A percentile compares a stretch with the other conserved stretches of the same genome.
Evolutionary conservation across 2,113 vertebrate genomes (phyloP).

Genomic region (Noctilio leporinus): DNA sequence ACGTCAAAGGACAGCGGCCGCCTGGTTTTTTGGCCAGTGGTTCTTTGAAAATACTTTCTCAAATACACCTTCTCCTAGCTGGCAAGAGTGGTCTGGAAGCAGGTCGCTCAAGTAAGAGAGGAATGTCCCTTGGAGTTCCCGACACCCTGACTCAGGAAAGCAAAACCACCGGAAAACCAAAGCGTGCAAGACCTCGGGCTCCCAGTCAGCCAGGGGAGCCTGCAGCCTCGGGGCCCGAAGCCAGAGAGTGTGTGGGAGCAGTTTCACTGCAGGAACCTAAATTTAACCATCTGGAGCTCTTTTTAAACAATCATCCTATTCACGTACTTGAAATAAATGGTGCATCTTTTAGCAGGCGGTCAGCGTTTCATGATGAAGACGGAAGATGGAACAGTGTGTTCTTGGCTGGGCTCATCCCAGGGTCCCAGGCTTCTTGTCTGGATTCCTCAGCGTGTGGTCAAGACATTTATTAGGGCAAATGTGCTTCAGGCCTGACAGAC

Average conservation of each 20-base stretch:
- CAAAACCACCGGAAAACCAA: neutral
- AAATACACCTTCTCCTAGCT: neutral
- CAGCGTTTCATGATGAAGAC: conserved; percentile 6
- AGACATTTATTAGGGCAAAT: conserved; percentile 28
- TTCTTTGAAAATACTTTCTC: neutral
- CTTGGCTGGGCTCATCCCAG: conserved; percentile 30
- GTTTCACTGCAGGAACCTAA: conserved; percentile 28
- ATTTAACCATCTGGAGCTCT: conserved; percentile 49
- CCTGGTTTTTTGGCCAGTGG: neutral
- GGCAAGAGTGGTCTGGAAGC: neutral
- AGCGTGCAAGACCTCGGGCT: neutral
- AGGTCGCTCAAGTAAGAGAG: neutral
- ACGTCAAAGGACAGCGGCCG: neutral
- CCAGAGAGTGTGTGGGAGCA: conserved; percentile 31
- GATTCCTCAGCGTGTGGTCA: conserved; percentile 38
- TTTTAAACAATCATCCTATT: conserved; percentile 57
- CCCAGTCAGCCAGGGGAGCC: neutral
- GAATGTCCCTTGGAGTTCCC: neutral
- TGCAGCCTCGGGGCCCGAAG: neutral
- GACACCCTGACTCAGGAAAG: neutral
- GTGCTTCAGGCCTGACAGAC: neutral
- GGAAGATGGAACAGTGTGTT: conserved; percentile 49
- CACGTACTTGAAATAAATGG: conserved; percentile 48
- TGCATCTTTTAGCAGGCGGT: conserved; percentile 42
- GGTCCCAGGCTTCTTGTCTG: conserved; percentile 19